Conservation (phyloP, 1,140 invertebrate genomes). For the Streblospio benedicti region DNA sequence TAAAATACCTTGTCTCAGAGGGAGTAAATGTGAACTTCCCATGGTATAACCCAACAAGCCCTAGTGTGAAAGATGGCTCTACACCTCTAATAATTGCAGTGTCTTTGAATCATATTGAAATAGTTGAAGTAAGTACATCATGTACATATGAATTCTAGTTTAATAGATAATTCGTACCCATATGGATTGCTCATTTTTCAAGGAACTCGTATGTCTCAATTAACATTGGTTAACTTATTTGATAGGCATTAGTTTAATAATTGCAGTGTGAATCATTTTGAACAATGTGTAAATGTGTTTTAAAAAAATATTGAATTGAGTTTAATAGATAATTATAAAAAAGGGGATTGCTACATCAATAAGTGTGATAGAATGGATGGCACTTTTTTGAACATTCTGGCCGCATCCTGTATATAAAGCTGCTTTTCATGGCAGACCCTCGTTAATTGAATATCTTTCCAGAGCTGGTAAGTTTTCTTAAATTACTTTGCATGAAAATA, state of each 20-base stretch:
- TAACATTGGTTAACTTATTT: too few relatives aligned
- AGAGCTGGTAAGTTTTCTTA: slow-evolving; percentile 35
- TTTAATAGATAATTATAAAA: too few relatives aligned
- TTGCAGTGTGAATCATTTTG: too few relatives aligned
- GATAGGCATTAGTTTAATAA: too few relatives aligned
- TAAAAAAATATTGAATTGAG: too few relatives aligned
- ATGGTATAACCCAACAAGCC: slow-evolving; percentile 41
- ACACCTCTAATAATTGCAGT: slow-evolving; percentile 43
- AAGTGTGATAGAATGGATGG: slow-evolving; percentile 39
- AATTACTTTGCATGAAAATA: too few relatives aligned
- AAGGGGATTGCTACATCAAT: slow-evolving; percentile 40
- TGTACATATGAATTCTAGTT: too few relatives aligned
- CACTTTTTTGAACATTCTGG: too few relatives aligned
- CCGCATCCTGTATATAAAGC: slow-evolving; percentile 45
- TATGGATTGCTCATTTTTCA: background rate
- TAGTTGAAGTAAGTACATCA: slow-evolving; percentile 37
- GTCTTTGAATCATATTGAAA: slow-evolving; percentile 43
- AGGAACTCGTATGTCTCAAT: background rate
- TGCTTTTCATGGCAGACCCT: slow-evolving; percentile 42
- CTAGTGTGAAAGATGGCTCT: slow-evolving; percentile 44
- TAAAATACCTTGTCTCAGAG: slow-evolving; percentile 26
- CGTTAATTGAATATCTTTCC: slow-evolving; percentile 37
- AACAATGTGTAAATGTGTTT: too few relatives aligned
- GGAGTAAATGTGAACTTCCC: slow-evolving; percentile 44
- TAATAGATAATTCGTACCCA: too few relatives aligned